These are phyloP conservation scores for Sinosuthora webbiana DNA, from an alignment of 2,113 vertebrate genomes.

Conservation along the genomic window DNA sequence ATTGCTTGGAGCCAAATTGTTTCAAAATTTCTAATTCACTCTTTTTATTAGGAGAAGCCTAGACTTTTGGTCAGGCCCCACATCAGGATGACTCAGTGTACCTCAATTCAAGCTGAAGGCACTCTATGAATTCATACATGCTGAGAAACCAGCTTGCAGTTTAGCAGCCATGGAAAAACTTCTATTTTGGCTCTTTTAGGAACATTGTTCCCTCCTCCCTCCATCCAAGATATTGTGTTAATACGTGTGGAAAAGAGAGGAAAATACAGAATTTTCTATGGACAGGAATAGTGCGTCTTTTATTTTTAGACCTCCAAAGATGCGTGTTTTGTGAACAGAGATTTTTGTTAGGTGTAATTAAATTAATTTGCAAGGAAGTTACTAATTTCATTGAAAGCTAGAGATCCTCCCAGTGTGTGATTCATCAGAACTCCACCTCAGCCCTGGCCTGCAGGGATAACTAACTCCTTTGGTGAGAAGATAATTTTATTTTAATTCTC, in stretches of 20 bases:
- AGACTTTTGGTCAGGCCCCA: background rate
- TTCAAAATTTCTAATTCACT: constrained; percentile 31
- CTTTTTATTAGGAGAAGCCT: constrained; percentile 17
- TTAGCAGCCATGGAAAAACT: background rate
- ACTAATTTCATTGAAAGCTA: constrained; percentile 72
- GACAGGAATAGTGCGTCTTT: background rate
- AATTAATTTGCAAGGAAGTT: constrained; percentile 73
- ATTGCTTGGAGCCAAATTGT: constrained; percentile 1
- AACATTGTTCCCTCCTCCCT: background rate
- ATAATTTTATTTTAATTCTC: constrained; percentile 83
- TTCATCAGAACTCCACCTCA: constrained; percentile 64
- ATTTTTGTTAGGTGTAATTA: constrained; percentile 67
- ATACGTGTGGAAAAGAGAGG: background rate
- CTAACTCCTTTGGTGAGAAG: constrained; percentile 74
- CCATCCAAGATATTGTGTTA: background rate
- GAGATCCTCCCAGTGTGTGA: constrained; percentile 55
- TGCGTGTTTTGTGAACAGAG: constrained; percentile 45
- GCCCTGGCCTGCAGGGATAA: constrained; percentile 61
- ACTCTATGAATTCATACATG: background rate
- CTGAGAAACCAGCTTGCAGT: background rate
- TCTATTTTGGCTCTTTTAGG: background rate
- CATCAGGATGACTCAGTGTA: background rate
- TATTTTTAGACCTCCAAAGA: constrained; percentile 62
- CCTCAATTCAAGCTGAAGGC: background rate
- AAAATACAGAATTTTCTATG: background rate